Percentiles rank a stretch among this genome's conserved stretches.
Evolutionary conservation across 2,888 invertebrate species (phyloP).

Genomic region (Piscicola geometra): DNA sequence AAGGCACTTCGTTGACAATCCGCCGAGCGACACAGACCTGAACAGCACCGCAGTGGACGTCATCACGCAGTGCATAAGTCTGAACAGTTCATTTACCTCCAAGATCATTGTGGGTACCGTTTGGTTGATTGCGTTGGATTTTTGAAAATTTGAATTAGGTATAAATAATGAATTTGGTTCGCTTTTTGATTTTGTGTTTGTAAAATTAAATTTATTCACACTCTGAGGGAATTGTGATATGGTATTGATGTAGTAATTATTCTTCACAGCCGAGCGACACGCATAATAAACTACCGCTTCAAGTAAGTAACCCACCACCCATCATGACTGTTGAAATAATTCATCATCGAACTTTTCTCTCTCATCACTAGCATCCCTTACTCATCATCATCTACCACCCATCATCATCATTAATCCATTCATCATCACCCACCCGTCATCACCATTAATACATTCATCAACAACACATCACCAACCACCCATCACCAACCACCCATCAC

Average conservation of each 20-base stretch:
- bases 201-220: too few relatives aligned
- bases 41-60: too few relatives aligned
- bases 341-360: not conserved
- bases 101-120: constrained; percentile 55
- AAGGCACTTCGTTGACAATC: too few relatives aligned
- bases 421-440: not conserved
- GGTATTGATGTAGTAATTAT: not conserved
- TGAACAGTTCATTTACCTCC: constrained; percentile 96
- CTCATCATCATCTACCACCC: not conserved
- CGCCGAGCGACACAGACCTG: too few relatives aligned
- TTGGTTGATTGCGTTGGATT: too few relatives aligned
- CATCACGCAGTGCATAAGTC: constrained; percentile 77
- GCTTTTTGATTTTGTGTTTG: too few relatives aligned
- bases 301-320: not conserved
- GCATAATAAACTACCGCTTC: not conserved
- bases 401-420: not conserved
- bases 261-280: not conserved
- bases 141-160: too few relatives aligned
- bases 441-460: not conserved
- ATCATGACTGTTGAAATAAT: not conserved
- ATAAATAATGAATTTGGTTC: too few relatives aligned
- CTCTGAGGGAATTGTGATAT: not conserved
- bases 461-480: constrained; percentile 2
- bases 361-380: not conserved
- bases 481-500: not conserved